Base-by-base conservation (phyloP, 2,888 invertebrate genomes). In the Stenoptilia bipunctidactyla region DNA sequence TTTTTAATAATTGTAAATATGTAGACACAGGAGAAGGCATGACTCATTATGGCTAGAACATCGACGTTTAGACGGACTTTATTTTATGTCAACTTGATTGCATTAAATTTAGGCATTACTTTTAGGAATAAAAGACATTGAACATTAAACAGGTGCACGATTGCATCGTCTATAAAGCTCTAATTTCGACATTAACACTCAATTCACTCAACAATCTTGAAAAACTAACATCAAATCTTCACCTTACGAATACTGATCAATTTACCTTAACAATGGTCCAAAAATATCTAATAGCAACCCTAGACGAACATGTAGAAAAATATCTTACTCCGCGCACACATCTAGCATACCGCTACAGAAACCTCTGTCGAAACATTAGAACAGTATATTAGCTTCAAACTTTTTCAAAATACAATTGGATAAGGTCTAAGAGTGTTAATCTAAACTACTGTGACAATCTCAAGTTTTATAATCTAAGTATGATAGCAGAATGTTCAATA, bases 301-400 rank as follows among this genome's bases (percentile, higher is more conserved):
- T 80, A 76, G 72, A 79, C 73, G 74, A 79, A 71, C 75, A 66
- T 75, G 77, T 83, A 83, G 79, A 83, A 83, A 83, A 83, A 83
- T 83, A 83, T 72, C 66, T 76, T 68, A 73, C 63, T 68, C 72
- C 65, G 70, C 77, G 69, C 73, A 65, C 68, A 75, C 67, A 60
- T 66, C 69, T 75, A 75, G 66, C 70, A 61, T 58, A 50, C 6
- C 30, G 13, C 30, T 30, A 20, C n/a, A 20, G 8, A 20, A 3
- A 5, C 20, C 20, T 20, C 20, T 3, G 20, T 20, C 20, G 20
- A 20, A 20, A 3, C 20, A n/a, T 30, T 30, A 30, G 2, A n/a
- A 30, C 30, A n/a, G 4, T 34, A 56, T 63, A 61, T 61, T 57
- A 48, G 44, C 46, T 44, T 39, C 35, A 45, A 49, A 53, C 53